A percentile compares a stretch with the other conserved stretches of the same genome.
Conservation (phyloP, 1,140 invertebrate genomes). For the Potamilus streckersoni region DNA sequence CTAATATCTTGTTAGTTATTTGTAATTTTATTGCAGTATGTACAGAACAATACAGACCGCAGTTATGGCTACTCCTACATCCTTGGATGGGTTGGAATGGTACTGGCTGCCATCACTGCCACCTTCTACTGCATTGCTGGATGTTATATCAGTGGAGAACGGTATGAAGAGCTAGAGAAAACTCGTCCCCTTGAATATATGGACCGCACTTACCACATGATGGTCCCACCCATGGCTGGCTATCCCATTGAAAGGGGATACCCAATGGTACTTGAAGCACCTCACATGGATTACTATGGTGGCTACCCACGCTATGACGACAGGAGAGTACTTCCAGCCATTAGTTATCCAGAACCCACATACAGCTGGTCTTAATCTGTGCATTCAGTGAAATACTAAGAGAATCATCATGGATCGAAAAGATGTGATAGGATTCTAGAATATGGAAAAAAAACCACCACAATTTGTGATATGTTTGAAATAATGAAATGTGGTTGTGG, state of each 20-base stretch:
- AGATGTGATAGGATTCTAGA: too few relatives aligned
- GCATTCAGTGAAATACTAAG: too few relatives aligned
- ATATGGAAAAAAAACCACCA: too few relatives aligned
- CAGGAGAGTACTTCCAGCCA: constrained; percentile 37
- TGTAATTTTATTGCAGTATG: constrained; percentile 34
- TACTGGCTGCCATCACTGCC: constrained; percentile 53
- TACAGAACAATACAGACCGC: constrained; percentile 40
- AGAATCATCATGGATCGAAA: too few relatives aligned
- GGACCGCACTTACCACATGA: constrained; percentile 25
- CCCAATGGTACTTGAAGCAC: constrained; percentile 46
- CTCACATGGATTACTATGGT: constrained; percentile 42
- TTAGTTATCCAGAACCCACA: constrained; percentile 35
- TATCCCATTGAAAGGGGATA: constrained; percentile 1
- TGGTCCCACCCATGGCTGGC: too few relatives aligned
- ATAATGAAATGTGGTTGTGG: too few relatives aligned
- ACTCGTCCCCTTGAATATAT: constrained; percentile 39
- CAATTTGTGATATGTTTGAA: too few relatives aligned
- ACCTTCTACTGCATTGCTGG: constrained; percentile 60
- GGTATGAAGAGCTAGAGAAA: constrained; percentile 53
- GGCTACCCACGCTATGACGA: constrained; percentile 36
- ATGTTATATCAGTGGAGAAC: constrained; percentile 53
- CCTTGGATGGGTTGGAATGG: constrained; percentile 62
- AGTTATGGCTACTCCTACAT: constrained; percentile 60
- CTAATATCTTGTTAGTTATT: not conserved
- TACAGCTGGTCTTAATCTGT: too few relatives aligned